A percentile compares a stretch with the other conserved stretches of the same genome.
phyloP scores from a whole-genome alignment of 2,888 invertebrate species.

The Melangyna quadrimaculata region DNA sequence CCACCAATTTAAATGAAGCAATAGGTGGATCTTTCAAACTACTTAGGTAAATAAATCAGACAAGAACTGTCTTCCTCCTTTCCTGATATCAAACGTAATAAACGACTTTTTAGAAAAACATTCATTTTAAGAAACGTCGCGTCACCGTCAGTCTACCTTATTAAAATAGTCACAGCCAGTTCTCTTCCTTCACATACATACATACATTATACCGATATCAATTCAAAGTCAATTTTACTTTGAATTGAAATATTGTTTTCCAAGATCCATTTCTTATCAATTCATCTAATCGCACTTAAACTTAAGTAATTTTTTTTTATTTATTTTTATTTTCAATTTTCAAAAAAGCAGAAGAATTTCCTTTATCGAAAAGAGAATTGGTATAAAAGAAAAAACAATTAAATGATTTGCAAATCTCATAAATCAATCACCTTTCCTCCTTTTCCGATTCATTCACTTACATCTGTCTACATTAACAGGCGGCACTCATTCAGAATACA shows the following conservation, averaged over 20 bases:
- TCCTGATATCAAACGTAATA: background rate
- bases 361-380: background rate
- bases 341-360: background rate
- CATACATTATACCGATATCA: too few relatives aligned
- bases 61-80: background rate
- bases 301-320: background rate
- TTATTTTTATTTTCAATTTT: background rate
- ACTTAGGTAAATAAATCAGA: too few relatives aligned
- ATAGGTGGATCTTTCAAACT: too few relatives aligned
- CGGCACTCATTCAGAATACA: conserved; percentile 26
- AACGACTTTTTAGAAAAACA: background rate
- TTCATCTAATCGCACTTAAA: conserved; percentile 59
- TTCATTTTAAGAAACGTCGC: background rate
- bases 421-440: conserved; percentile 70
- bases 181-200: background rate
- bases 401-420: conserved; percentile 71
- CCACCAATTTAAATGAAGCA: too few relatives aligned
- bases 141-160: background rate
- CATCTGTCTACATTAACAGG: conserved; percentile 59
- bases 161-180: background rate
- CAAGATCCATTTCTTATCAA: conserved; percentile 38
- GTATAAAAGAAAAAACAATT: conserved; percentile 59
- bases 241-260: conserved; percentile 54
- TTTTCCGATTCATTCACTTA: conserved; percentile 61
- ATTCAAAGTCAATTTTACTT: conserved; percentile 22